Evolutionary conservation across 2,113 vertebrate genomes (phyloP), one percentile per base, ranked within the genome.

Genomic region (Cephalopterus ornatus): DNA sequence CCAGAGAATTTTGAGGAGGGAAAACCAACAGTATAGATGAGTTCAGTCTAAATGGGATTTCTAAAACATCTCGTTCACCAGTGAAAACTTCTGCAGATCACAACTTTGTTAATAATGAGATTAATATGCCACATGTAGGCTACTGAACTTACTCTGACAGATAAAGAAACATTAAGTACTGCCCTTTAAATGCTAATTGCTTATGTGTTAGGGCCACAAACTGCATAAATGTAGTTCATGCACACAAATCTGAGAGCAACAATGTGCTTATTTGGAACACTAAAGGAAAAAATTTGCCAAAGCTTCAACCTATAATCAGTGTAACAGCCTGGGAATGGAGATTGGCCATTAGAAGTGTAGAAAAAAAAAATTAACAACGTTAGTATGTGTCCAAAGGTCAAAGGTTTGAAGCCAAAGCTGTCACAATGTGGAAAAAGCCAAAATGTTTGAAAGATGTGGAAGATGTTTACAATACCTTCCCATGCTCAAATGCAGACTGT

Each of bases 171-270:
- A 53, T 15, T 53, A 62, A 82, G 11, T 17, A 71, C 20, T 88
- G 93, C 82, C 78, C 82, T 95, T 93, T 76, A 91, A 96, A 76
- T 76, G 53, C 33, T 89, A 91, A 86, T 87, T 93, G 44, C 53
- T 73, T 46, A 11, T 49, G 32, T 73, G n/a, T 62, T 87, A 58
- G 68, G 52, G 59, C n/a, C 13, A 6, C 80, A 80, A 94, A 84
- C 58, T 76, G 53, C 58, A 52, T 70, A 35, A 68, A 80, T 33
- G 21, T 59, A 65, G 28, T 61, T 65, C 49, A 61, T 42, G 9
- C 30, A 44, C 70, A 73, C 49, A 86, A 80, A 77, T 85, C 59
- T 46, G 73, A 22, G 21, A 76, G 24, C 23, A 83, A 39, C 20
- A 24, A 85, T 10, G 17, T 28, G 30, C 17, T 75, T 59, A 24